Percentiles rank a stretch among this genome's conserved stretches.
Conservation (phyloP, 92 coral and sea anemone species). For the Heliopora coerulea region DNA sequence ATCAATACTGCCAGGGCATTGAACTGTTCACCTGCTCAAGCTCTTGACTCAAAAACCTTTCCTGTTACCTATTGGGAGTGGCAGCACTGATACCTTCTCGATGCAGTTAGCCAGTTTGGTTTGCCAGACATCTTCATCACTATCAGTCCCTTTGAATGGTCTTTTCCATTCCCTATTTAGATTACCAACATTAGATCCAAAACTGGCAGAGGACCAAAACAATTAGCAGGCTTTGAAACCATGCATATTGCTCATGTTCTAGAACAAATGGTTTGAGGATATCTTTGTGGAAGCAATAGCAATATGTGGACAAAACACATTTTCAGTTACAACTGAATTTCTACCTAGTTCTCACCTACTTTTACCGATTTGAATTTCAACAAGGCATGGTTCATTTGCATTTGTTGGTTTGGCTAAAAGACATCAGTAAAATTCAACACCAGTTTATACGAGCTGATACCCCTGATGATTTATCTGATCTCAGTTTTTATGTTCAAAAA, state of each 20-base stretch:
- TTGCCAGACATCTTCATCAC: constrained; percentile 55
- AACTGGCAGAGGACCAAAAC: constrained; percentile 47
- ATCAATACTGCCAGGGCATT: constrained; percentile 12
- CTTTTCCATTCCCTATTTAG: constrained; percentile 59
- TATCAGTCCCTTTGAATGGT: constrained; percentile 64
- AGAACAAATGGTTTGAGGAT: constrained; percentile 54
- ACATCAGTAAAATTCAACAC: background rate
- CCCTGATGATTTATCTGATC: background rate
- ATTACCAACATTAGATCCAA: background rate
- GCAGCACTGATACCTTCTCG: constrained; percentile 58
- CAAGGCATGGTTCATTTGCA: constrained; percentile 28
- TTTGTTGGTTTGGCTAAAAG: constrained; percentile 16
- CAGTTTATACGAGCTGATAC: constrained; percentile 11
- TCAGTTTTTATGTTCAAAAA: background rate
- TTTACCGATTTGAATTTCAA: constrained; percentile 39
- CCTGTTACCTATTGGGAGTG: constrained; percentile 56
- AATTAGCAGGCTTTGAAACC: constrained; percentile 42
- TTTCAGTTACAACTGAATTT: background rate
- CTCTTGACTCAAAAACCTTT: constrained; percentile 56
- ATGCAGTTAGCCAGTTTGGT: constrained; percentile 63
- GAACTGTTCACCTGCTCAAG: constrained; percentile 48
- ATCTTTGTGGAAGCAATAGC: constrained; percentile 47
- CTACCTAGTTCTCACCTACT: constrained; percentile 3
- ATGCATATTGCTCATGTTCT: constrained; percentile 45
- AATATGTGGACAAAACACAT: constrained; percentile 42